Percentiles rank a stretch among this genome's conserved stretches.
Conservation (phyloP, 2,888 invertebrate species). For the Epiblema foenella region DNA sequence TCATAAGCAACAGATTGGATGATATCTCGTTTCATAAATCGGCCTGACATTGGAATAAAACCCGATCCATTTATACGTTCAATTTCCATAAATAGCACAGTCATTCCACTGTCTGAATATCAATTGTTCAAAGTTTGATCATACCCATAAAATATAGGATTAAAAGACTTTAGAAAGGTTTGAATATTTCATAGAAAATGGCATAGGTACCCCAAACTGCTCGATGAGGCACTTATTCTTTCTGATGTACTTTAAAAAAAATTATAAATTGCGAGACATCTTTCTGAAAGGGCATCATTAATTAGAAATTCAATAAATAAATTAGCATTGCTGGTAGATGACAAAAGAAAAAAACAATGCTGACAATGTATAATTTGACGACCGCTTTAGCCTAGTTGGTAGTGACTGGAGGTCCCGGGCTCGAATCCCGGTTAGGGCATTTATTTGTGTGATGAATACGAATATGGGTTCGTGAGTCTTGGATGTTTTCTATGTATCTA, state of each 20-base stretch:
- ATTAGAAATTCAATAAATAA: neutral
- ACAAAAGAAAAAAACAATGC: no score
- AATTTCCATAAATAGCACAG: constrained; percentile 27
- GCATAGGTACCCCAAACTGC: neutral
- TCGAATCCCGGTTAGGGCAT: no score
- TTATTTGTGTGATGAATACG: no score
- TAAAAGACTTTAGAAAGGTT: constrained; percentile 24
- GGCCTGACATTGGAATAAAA: constrained; percentile 16
- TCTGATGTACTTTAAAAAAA: constrained; percentile 18
- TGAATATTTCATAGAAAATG: constrained; percentile 22
- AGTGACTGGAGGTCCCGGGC: no score
- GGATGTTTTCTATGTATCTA: no score
- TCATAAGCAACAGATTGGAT: constrained; percentile 17
- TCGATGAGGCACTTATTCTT: constrained; percentile 7
- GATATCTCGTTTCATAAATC: constrained; percentile 25
- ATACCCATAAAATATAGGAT: constrained; percentile 25
- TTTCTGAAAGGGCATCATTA: constrained; percentile 5
- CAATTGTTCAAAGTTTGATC: constrained; percentile 26
- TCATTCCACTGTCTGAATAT: constrained; percentile 20
- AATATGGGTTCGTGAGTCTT: no score
- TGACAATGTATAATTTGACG: no score
- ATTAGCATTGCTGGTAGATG: neutral
- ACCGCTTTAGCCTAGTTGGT: no score
- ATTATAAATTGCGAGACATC: neutral
- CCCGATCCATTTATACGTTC: constrained; percentile 17